Evolutionary conservation across 2,888 invertebrate genomes (phyloP), one percentile per base, ranked within the genome.

Genomic region (Melinaea marsaeus): DNA sequence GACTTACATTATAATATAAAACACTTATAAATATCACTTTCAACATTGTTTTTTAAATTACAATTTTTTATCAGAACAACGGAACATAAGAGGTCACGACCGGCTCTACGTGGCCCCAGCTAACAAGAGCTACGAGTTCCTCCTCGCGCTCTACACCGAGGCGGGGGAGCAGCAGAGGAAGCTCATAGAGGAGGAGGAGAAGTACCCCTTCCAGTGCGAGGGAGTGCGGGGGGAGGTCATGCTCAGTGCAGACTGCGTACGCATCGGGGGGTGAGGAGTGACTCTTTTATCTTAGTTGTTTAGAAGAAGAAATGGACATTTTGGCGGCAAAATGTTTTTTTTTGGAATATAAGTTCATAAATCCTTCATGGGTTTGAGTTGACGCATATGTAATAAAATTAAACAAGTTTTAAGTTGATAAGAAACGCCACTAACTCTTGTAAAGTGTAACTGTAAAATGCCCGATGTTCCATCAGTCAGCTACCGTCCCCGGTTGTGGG

Each of bases 31-130:
- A 13, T 57, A 11, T 22, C 13, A 35, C n/a, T 48, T 47, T 32
- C 33, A 2, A 7, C 33, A 0, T 47, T 0, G 33, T 35, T 64
- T 58, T 42, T 4, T 62, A 11, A n/a, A 13, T 57, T 7, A 9
- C 46, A 34, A 45, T 37, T 56, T 0, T 70, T 32, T 71, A 67
- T 65, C 76, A 95, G 95, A 83, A 60, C 92, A 92, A 69, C 93
- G 99, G 61, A 99, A 99, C 88, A 91, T 95, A 61, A 92, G 95
- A 67, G 99, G 99, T 1, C 94, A 95, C 79, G 98, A 98, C 84
- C 92, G 96, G n/a, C 88, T 99, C 45, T 99, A 99, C 88, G 93
- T 99, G 34, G 93, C 94, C 1, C 88, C 92, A 0, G 91, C 91
- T 22, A 97, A 97, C 86, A 83, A 89, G 3, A 93, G 94, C 48